Evolutionary conservation across 2,888 invertebrate species (phyloP).

Genomic region (Zeuzera pyrina): DNA sequence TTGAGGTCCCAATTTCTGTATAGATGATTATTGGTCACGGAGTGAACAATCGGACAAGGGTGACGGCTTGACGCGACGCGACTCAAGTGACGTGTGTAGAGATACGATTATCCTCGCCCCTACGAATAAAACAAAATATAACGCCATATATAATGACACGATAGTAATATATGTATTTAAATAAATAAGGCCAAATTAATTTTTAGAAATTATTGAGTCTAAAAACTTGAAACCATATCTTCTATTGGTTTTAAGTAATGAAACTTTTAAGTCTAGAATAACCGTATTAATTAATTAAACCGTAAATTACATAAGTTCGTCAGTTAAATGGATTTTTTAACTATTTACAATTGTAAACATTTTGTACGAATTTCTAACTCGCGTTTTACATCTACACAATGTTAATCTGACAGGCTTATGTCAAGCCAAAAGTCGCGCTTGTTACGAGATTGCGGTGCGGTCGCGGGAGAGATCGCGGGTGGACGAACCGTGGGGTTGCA

Average conservation of each 20-base stretch:
- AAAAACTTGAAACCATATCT: no score
- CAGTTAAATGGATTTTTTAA: no score
- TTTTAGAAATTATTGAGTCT: no score
- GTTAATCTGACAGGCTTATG: slow-evolving; percentile 16
- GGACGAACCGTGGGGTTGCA: slow-evolving; percentile 36
- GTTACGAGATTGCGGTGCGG: slow-evolving; percentile 30
- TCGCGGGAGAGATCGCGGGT: slow-evolving; percentile 15
- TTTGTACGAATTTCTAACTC: not conserved
- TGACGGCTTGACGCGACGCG: slow-evolving; percentile 38
- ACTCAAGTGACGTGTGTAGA: slow-evolving; percentile 52
- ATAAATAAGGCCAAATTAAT: no score
- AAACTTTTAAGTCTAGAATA: no score
- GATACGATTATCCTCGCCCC: slow-evolving; percentile 59
- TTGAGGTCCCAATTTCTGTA: no score
- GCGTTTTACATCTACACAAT: not conserved
- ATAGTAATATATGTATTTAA: no score
- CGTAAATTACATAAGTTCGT: no score
- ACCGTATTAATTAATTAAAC: no score
- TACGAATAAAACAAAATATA: slow-evolving; percentile 30
- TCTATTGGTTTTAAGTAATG: no score
- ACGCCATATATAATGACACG: no score
- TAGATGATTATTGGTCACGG: slow-evolving; percentile 54
- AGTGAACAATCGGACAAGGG: slow-evolving; percentile 29
- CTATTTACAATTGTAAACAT: no score
- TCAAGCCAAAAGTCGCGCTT: slow-evolving; percentile 34